These are phyloP conservation scores for Brienomyrus brachyistius DNA, from an alignment of 2,113 vertebrate genomes.

Conservation along the genomic window DNA sequence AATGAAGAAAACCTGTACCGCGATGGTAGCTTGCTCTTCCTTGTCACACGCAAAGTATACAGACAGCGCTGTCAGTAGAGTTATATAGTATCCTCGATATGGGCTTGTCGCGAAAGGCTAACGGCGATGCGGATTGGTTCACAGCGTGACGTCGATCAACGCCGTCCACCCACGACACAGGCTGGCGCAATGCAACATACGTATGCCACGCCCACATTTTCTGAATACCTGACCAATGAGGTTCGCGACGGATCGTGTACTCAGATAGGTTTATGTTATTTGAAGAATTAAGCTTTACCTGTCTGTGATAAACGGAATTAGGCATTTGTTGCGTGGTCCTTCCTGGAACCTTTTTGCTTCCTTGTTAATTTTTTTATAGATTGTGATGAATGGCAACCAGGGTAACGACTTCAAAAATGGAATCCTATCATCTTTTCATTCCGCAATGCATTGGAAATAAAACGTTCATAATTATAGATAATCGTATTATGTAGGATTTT, in stretches of 20 bases:
- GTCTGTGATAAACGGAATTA: constrained; percentile 9
- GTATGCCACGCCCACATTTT: constrained; percentile 28
- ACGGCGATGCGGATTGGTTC: constrained; percentile 33
- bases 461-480: background rate
- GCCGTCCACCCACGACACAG: constrained; percentile 20
- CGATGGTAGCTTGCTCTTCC: background rate
- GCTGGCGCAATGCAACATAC: constrained; percentile 9
- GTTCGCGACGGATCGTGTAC: background rate
- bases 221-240: constrained; percentile 29
- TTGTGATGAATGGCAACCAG: background rate
- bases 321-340: background rate
- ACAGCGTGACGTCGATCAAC: constrained; percentile 25
- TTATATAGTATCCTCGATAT: constrained; percentile 30
- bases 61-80: constrained; percentile 6
- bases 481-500: background rate
- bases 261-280: background rate
- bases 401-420: background rate
- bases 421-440: background rate
- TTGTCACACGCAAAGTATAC: constrained; percentile 5
- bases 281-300: constrained; percentile 14
- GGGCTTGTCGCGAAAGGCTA: constrained; percentile 18
- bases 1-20: background rate
- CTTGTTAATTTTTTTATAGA: background rate
- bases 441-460: background rate
- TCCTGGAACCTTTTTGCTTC: background rate